These are phyloP conservation scores for Sylvia borin DNA, from an alignment of 2,797 vertebrate genomes.

Conservation along the genomic window DNA sequence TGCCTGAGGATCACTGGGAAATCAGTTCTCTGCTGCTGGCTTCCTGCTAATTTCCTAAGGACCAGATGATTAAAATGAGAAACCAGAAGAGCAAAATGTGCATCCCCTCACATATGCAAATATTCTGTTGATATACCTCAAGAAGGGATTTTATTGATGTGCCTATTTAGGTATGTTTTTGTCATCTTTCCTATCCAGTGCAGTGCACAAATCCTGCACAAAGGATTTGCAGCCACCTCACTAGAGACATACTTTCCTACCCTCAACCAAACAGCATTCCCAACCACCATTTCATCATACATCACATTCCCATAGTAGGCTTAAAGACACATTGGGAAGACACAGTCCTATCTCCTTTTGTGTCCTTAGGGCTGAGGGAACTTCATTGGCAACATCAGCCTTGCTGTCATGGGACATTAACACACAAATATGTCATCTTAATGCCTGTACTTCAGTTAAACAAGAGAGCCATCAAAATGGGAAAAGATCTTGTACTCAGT, in stretches of 20 bases:
- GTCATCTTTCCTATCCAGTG: not conserved
- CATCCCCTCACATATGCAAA: slow-evolving; percentile 30
- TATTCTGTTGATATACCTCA: not conserved
- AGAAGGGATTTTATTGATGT: not conserved
- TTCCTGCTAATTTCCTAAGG: slow-evolving; percentile 66
- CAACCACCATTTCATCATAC: not conserved
- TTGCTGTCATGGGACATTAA: not conserved
- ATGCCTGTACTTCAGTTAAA: not conserved
- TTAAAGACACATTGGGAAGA: not conserved
- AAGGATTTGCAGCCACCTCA: not conserved
- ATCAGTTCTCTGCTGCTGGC: slow-evolving; percentile 24
- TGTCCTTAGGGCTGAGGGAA: not conserved
- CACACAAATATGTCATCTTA: not conserved
- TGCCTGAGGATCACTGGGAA: slow-evolving; percentile 50
- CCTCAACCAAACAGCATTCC: not conserved
- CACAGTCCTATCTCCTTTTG: not conserved
- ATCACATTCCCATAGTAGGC: not conserved
- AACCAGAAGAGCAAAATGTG: slow-evolving; percentile 24
- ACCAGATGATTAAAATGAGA: slow-evolving; percentile 38
- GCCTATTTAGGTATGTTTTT: not conserved
- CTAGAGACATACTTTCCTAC: not conserved
- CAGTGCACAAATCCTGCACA: not conserved
- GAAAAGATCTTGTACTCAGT: not conserved
- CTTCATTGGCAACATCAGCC: not conserved
- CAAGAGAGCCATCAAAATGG: rapidly evolving